Percentiles rank a stretch among this genome's conserved stretches.
These are phyloP conservation scores for Urophycis tenuis DNA, from an alignment of 2,797 vertebrate species.

Conservation along the genomic window DNA sequence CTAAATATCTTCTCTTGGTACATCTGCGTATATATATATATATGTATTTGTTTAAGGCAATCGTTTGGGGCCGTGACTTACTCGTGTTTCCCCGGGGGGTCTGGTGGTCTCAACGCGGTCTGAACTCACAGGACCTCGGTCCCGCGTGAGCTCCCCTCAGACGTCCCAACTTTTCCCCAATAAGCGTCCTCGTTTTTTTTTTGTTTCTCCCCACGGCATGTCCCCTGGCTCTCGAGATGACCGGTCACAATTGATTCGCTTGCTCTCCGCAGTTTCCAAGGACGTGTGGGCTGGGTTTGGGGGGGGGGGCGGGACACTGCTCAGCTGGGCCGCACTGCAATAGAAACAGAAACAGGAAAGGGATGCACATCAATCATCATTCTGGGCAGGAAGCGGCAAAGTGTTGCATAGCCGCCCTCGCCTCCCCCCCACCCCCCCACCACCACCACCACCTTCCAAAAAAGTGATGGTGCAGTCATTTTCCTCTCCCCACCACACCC, in stretches of 20 bases:
- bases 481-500: slow-evolving; percentile 15
- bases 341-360: slow-evolving; percentile 48
- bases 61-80: slow-evolving; percentile 67
- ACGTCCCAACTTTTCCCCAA: slow-evolving; percentile 34
- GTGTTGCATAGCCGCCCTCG: slow-evolving; percentile 13
- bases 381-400: slow-evolving; percentile 10
- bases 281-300: slow-evolving; percentile 22
- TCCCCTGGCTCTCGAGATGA: slow-evolving; percentile 44
- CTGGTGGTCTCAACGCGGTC: slow-evolving; percentile 54
- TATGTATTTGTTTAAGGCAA: slow-evolving; percentile 74
- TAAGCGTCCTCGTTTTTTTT: slow-evolving; percentile 37
- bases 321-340: slow-evolving; percentile 63
- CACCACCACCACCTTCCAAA: background rate
- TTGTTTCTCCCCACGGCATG: slow-evolving; percentile 47
- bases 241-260: slow-evolving; percentile 50
- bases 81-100: slow-evolving; percentile 57
- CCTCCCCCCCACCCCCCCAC: too few relatives aligned
- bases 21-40: slow-evolving; percentile 69
- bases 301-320: background rate
- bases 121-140: slow-evolving; percentile 41
- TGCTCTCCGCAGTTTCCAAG: slow-evolving; percentile 55
- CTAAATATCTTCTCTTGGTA: slow-evolving; percentile 64
- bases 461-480: slow-evolving; percentile 25
- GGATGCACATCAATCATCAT: slow-evolving; percentile 39
- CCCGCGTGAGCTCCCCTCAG: slow-evolving; percentile 29